phyloP scores from a whole-genome alignment of 1,140 invertebrate species.

The Temnothorax curvispinosus region DNA sequence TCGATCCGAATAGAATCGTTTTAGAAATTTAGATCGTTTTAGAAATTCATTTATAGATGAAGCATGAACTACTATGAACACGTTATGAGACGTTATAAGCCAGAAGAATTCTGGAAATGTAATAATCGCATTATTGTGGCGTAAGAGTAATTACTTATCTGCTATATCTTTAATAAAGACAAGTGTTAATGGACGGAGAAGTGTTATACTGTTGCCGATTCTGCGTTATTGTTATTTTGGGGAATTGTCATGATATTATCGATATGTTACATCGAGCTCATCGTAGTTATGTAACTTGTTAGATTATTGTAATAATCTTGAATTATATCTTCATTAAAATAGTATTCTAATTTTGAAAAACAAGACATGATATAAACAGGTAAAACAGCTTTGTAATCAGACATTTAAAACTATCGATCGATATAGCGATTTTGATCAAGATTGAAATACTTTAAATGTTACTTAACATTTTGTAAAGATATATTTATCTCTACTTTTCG shows the following conservation, averaged over 20 bases:
- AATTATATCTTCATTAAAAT: constrained; percentile 8
- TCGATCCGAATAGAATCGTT: background rate
- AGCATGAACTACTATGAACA: background rate
- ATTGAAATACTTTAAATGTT: no score
- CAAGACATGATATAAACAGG: background rate
- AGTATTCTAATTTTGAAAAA: background rate
- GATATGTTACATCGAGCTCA: background rate
- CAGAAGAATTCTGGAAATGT: background rate
- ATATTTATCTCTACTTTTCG: no score
- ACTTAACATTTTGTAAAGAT: no score
- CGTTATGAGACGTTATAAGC: background rate
- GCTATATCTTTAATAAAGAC: constrained; percentile 24
- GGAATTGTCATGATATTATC: background rate
- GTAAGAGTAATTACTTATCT: constrained; percentile 14
- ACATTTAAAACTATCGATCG: background rate
- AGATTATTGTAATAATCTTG: constrained; percentile 18
- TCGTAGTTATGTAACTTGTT: background rate
- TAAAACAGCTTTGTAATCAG: background rate
- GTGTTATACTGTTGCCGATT: background rate
- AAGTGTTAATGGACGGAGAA: background rate
- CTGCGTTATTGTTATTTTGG: background rate
- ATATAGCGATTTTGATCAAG: no score
- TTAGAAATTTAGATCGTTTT: background rate
- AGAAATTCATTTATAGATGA: constrained; percentile 17
- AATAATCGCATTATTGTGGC: constrained; percentile 18